A percentile compares a stretch with the other conserved stretches of the same genome.
These are phyloP conservation scores for Disparrhopalites patrizii DNA, from an alignment of 2,888 invertebrate species.

Conservation along the genomic window DNA sequence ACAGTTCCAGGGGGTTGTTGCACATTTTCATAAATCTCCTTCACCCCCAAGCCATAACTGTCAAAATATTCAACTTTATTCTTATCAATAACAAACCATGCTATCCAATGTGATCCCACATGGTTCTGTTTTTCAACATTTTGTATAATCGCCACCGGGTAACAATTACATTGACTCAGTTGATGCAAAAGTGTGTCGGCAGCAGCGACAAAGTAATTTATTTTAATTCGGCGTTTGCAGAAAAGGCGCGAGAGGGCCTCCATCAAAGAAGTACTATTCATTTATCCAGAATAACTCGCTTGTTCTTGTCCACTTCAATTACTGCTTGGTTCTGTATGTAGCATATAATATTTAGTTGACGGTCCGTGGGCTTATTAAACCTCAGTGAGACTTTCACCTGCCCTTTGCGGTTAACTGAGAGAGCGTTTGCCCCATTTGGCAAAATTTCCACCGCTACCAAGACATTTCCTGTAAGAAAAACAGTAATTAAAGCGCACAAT, in stretches of 20 bases:
- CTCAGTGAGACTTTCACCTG: background rate
- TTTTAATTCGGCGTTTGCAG: background rate
- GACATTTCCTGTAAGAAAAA: background rate
- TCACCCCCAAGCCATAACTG: background rate
- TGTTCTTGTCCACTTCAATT: constrained; percentile 1
- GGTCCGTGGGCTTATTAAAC: background rate
- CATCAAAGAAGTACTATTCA: too few species aligned
- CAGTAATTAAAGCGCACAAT: background rate
- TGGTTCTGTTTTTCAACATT: background rate
- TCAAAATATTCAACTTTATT: background rate
- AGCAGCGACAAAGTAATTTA: background rate
- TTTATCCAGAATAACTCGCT: background rate
- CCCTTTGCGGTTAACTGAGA: background rate
- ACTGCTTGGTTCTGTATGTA: background rate
- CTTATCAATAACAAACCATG: background rate
- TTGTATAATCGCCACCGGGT: background rate
- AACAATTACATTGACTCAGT: background rate
- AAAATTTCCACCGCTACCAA: background rate
- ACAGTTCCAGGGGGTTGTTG: background rate
- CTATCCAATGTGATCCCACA: background rate
- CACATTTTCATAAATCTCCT: background rate
- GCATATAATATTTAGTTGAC: background rate
- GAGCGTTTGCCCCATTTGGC: background rate
- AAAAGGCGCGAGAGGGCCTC: background rate
- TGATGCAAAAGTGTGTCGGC: background rate